These are phyloP conservation scores for Melinaea marsaeus DNA, from an alignment of 2,888 invertebrate genomes.

Conservation along the genomic window DNA sequence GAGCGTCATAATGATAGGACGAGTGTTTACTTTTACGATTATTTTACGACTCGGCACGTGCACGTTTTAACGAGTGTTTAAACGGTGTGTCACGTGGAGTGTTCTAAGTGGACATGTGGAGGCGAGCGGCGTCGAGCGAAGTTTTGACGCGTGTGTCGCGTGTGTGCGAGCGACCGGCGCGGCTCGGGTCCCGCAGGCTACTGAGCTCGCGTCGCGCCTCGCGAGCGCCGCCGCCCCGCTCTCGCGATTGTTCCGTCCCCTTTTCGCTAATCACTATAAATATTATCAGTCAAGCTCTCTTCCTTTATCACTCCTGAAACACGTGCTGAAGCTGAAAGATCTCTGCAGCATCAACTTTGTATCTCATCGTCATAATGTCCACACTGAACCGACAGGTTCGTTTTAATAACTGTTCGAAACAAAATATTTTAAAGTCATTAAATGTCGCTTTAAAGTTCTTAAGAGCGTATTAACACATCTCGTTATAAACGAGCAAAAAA, in stretches of 20 bases:
- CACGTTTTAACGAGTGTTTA: conserved; percentile 75
- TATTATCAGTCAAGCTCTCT: conserved; percentile 75
- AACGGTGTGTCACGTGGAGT: conserved; percentile 46
- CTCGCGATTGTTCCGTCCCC: conserved; percentile 74
- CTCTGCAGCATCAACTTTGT: background rate
- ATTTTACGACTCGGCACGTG: conserved; percentile 76
- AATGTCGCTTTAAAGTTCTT: conserved; percentile 19
- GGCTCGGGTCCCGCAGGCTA: conserved; percentile 83
- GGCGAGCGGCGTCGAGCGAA: conserved; percentile 63
- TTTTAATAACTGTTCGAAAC: too few species aligned
- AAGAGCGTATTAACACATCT: conserved; percentile 22
- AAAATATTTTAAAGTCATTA: conserved; percentile 7
- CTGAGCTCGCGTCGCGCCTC: conserved; percentile 76
- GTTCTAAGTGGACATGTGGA: conserved; percentile 44
- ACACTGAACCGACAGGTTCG: too few species aligned
- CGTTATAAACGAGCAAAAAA: conserved; percentile 38
- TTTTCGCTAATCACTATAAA: conserved; percentile 77
- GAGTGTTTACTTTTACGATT: conserved; percentile 79
- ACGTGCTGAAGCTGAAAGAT: conserved; percentile 46
- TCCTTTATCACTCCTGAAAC: conserved; percentile 65
- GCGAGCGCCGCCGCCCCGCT: conserved; percentile 76
- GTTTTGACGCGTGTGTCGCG: conserved; percentile 65
- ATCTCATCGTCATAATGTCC: background rate
- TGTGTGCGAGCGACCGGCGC: conserved; percentile 75
- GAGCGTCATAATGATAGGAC: conserved; percentile 76